Base-by-base conservation (phyloP, 2,797 vertebrate species). In the Sphenopsis melanotis region DNA sequence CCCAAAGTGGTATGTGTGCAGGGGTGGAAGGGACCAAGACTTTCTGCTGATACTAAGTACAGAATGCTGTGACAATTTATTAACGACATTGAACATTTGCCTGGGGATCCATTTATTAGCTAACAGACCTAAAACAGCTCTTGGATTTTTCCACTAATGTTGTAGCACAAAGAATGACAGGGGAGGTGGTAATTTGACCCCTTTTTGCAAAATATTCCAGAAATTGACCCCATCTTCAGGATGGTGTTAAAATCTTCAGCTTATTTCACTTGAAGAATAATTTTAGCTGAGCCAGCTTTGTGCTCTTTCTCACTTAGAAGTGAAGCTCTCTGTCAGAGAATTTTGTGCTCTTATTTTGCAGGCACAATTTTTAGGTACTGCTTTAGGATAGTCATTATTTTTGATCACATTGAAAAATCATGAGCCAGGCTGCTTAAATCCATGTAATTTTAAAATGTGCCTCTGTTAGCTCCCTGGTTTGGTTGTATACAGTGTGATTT, bases 351-450 rank as follows among this genome's bases (percentile, higher is more conserved):
- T 32, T 77, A 80, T 68, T 34, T 75, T 64, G 49, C 53, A 26
- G 41, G 37, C 60, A 83, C 29, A 10, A 1, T 79, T 94, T 94
- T 94, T 91, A 69, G 64, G 15, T 63, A 56, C 36, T 88, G 47
- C 50, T 90, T 88, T 59, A 93, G 59, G 65, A 34, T 86, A 94
- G 90, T 83, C 18, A 15, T 86, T 70, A 63, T 94, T 96, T 96
- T 96, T 72, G 34, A 53, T 84, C 47, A 65, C 56, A 57, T 84
- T 77, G 55, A 82, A 86, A 93, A 90, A 72, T 76, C 52, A 52
- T 6, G 10, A 95, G 44, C 55, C 71, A 82, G 37, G 46, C 60
- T 90, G 41, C 53, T 92, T 53, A 87, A 95, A 85, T 68, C 63
- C 36, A 14, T 74, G 70, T 52, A 32, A 49, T 79, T 79, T 92